A percentile compares a stretch with the other conserved stretches of the same genome.
Conservation (phyloP, 2,888 invertebrate genomes). For the Nematopogon swammerdamellus region DNA sequence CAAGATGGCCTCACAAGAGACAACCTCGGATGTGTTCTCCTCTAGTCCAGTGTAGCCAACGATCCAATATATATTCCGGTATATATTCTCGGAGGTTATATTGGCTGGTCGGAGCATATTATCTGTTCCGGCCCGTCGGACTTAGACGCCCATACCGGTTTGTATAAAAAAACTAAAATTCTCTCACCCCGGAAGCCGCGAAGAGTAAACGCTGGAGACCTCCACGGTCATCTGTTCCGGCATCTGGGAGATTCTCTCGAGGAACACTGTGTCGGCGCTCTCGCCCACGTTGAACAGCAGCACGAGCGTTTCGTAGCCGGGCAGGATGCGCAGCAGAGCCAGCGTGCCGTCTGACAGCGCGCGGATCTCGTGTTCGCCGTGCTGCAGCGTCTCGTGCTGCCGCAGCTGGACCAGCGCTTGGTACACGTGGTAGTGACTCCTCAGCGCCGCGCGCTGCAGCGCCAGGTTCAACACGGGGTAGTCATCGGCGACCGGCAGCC, state of each 20-base stretch:
- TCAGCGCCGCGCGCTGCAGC: conserved; percentile 38
- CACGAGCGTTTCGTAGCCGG: conserved; percentile 25
- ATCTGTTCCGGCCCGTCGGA: no score
- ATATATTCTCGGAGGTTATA: no score
- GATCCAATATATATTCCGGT: no score
- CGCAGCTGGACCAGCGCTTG: conserved; percentile 50
- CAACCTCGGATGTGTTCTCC: no score
- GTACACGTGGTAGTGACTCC: conserved; percentile 58
- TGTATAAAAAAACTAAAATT: no score
- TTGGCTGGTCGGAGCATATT: no score
- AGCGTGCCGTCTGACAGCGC: conserved; percentile 24
- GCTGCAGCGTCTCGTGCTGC: conserved; percentile 31
- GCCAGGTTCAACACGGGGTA: conserved; percentile 56
- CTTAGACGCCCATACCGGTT: no score
- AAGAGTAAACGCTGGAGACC: conserved; percentile 28
- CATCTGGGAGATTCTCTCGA: conserved; percentile 20
- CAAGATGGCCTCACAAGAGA: no score
- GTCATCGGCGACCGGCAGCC: conserved; percentile 66
- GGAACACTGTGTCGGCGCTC: conserved; percentile 28
- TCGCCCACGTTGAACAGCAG: conserved; percentile 53
- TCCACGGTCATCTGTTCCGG: conserved; percentile 22
- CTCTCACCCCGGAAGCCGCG: conserved; percentile 23
- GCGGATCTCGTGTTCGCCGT: conserved; percentile 29
- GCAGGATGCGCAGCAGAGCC: conserved; percentile 22
- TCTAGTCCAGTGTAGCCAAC: no score